A percentile compares a stretch with the other conserved stretches of the same genome.
Conservation (phyloP, 2,113 vertebrate species). For the Capra hircus region DNA sequence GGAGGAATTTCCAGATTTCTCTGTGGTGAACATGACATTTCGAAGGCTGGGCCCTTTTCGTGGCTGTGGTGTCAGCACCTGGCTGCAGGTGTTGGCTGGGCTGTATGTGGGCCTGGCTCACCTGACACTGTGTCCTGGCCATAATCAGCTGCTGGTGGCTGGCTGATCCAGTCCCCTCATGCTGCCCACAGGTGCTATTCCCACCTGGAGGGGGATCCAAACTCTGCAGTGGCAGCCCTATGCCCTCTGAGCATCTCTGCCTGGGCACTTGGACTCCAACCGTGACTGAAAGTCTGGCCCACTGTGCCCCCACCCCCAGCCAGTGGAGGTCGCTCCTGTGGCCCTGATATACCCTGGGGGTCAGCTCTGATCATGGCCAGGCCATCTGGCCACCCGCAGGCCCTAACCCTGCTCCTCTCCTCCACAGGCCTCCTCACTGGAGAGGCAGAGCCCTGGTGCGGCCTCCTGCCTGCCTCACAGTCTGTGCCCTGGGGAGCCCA, state of each 20-base stretch:
- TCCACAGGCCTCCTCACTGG: conserved; percentile 80
- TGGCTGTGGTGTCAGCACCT: background rate
- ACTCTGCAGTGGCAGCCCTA: background rate
- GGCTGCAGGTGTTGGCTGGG: background rate
- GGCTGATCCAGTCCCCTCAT: background rate
- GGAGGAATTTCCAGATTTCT: background rate
- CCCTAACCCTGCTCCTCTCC: background rate
- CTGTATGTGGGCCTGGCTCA: background rate
- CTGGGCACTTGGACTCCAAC: background rate
- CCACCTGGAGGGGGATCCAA: background rate
- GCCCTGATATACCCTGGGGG: background rate
- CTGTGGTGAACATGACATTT: background rate
- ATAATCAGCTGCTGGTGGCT: too few species aligned
- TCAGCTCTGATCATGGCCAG: background rate
- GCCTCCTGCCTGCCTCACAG: conserved; percentile 71
- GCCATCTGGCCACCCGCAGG: rapidly evolving
- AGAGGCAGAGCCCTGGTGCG: conserved; percentile 78
- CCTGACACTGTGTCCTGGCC: background rate
- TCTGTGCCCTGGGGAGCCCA: conserved; percentile 76
- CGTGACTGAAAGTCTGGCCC: background rate
- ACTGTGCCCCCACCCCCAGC: background rate
- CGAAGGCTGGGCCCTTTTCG: background rate
- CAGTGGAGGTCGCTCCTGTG: background rate
- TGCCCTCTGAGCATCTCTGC: background rate
- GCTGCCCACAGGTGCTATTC: background rate